Evolutionary conservation across 2,113 vertebrate species (phyloP).

Genomic region (Pygoscelis antarcticus): DNA sequence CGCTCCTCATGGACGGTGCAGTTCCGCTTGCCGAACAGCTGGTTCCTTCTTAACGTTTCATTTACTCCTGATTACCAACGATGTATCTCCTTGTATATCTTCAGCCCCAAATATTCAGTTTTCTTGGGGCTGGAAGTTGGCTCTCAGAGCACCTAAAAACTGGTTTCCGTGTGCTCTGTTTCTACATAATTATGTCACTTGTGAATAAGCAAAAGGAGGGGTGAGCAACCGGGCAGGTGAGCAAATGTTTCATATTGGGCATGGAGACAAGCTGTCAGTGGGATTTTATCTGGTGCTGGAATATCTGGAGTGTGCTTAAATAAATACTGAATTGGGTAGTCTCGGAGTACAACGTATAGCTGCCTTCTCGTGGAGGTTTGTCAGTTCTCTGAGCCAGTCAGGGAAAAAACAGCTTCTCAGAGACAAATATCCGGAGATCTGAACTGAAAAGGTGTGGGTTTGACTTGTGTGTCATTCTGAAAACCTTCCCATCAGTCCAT

Average conservation of each 20-base stretch:
- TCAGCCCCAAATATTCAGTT: neutral
- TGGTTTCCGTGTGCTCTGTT: fast-evolving
- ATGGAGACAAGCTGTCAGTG: fast-evolving
- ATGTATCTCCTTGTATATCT: fast-evolving
- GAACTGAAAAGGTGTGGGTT: neutral
- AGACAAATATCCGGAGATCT: fast-evolving
- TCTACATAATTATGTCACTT: fast-evolving
- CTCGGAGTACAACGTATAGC: fast-evolving
- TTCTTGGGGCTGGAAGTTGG: neutral
- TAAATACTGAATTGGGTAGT: neutral
- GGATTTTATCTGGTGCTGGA: neutral
- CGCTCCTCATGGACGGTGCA: neutral
- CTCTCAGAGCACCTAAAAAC: neutral
- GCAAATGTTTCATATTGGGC: fast-evolving
- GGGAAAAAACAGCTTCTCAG: neutral
- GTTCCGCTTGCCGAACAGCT: neutral
- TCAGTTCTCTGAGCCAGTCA: fast-evolving
- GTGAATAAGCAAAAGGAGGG: neutral
- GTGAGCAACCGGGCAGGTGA: neutral
- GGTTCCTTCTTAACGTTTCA: neutral
- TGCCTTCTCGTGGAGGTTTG: fast-evolving
- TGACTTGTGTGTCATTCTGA: neutral
- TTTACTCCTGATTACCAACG: neutral
- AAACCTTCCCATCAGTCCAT: neutral
- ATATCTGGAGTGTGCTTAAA: neutral